These are phyloP conservation scores for Protobothrops flavoviridis DNA, from an alignment of 2,113 vertebrate species.

Conservation along the genomic window DNA sequence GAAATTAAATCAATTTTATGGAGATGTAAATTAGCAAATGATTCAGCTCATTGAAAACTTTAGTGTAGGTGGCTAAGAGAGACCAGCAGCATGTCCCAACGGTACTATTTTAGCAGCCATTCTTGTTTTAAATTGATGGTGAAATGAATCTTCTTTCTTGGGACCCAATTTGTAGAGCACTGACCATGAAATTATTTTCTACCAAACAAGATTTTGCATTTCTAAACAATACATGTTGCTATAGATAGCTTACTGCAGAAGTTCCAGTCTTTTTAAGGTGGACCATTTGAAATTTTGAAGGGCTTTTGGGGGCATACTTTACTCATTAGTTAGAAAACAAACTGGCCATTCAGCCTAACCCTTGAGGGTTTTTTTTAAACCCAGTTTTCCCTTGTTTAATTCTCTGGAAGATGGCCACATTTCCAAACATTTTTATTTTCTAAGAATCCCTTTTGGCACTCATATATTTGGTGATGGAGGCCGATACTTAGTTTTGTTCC, in stretches of 20 bases:
- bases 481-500: background rate
- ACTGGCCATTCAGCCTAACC: background rate
- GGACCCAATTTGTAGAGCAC: background rate
- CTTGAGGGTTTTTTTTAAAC: background rate
- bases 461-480: background rate
- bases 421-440: background rate
- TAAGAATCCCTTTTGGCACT: background rate
- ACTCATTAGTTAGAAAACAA: background rate
- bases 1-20: background rate
- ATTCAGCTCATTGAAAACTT: background rate
- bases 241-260: background rate
- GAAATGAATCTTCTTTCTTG: background rate
- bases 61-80: background rate
- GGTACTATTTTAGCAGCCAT: background rate
- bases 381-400: background rate
- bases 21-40: background rate
- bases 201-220: background rate
- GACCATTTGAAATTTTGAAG: background rate
- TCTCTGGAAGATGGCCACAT: background rate
- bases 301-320: background rate
- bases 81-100: background rate
- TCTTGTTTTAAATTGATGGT: background rate
- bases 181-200: background rate
- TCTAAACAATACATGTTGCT: background rate
- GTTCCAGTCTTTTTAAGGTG: background rate